These are phyloP conservation scores for Atethmia centrago DNA, from an alignment of 2,888 invertebrate species.

Conservation along the genomic window DNA sequence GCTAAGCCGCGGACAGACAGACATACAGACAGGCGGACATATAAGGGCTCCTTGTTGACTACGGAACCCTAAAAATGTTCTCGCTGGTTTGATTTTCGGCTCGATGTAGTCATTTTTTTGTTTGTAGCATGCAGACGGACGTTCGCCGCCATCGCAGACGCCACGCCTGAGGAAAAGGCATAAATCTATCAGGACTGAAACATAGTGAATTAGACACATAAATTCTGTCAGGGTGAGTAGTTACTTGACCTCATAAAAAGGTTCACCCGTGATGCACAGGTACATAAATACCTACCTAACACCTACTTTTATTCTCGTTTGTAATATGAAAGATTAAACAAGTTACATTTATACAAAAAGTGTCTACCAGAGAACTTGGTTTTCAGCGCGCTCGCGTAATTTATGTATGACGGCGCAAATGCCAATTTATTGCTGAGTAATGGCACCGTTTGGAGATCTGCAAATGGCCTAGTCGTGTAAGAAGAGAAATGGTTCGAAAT, in stretches of 20 bases:
- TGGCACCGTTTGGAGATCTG: constrained; percentile 90
- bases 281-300: constrained; percentile 26
- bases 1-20: too few relatives aligned
- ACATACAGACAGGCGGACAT: too few relatives aligned
- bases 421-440: constrained; percentile 91
- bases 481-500: constrained; percentile 89
- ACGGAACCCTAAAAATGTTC: too few relatives aligned
- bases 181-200: constrained; percentile 74
- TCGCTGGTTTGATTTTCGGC: constrained; percentile 11
- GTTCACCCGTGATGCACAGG: constrained; percentile 41
- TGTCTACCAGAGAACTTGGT: constrained; percentile 85
- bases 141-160: constrained; percentile 55
- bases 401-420: constrained; percentile 90
- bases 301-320: constrained; percentile 33
- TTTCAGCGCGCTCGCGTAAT: constrained; percentile 87
- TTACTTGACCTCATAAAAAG: constrained; percentile 65
- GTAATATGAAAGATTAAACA: constrained; percentile 69
- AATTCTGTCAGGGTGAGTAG: constrained; percentile 65
- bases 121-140: constrained; percentile 29
- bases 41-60: too few relatives aligned
- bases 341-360: constrained; percentile 79
- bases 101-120: constrained; percentile 4
- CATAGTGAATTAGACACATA: constrained; percentile 75
- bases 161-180: constrained; percentile 68
- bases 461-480: constrained; percentile 89